Conservation (phyloP, 2,113 vertebrate genomes). For the Oryzias celebensis region DNA sequence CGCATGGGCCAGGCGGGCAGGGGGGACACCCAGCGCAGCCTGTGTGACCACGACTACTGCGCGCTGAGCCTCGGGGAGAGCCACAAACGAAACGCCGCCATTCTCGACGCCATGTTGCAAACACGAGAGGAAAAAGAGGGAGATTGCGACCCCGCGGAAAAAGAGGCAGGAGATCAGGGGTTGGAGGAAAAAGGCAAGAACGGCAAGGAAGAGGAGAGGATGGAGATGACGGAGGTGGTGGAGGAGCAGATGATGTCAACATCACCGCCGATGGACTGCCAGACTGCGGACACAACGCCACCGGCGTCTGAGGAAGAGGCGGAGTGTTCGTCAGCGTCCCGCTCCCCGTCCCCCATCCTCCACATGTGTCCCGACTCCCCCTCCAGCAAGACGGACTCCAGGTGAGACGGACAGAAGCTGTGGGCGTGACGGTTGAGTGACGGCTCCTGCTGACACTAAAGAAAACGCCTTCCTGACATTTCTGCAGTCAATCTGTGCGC, state of each 20-base stretch:
- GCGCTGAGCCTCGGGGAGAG: slow-evolving; percentile 73
- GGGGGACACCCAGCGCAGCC: slow-evolving; percentile 70
- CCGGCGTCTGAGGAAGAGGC: slow-evolving; percentile 63
- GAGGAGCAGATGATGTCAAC: not conserved
- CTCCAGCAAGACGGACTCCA: slow-evolving; percentile 81
- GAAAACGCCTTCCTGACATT: not conserved
- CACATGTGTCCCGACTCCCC: slow-evolving; percentile 83
- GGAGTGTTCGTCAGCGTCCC: slow-evolving; percentile 54
- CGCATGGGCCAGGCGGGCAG: slow-evolving; percentile 68
- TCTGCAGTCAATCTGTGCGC: not conserved
- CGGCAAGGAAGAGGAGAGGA: slow-evolving; percentile 24
- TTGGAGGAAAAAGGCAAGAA: slow-evolving; percentile 30
- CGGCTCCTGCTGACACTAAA: not conserved
- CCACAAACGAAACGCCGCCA: slow-evolving; percentile 63
- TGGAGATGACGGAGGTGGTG: not conserved
- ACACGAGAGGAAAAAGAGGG: slow-evolving; percentile 44
- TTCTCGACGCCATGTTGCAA: slow-evolving; percentile 56
- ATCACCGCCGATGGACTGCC: slow-evolving; percentile 29
- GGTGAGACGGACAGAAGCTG: slow-evolving; percentile 72
- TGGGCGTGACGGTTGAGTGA: not conserved
- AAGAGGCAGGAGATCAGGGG: slow-evolving; percentile 38
- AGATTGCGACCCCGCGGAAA: not conserved
- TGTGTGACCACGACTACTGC: slow-evolving; percentile 98
- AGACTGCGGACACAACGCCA: slow-evolving; percentile 30
- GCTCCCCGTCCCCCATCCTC: slow-evolving; percentile 64